Evolutionary conservation across 2,797 vertebrate genomes (phyloP).

Genomic region (Arnoldichthys spilopterus): DNA sequence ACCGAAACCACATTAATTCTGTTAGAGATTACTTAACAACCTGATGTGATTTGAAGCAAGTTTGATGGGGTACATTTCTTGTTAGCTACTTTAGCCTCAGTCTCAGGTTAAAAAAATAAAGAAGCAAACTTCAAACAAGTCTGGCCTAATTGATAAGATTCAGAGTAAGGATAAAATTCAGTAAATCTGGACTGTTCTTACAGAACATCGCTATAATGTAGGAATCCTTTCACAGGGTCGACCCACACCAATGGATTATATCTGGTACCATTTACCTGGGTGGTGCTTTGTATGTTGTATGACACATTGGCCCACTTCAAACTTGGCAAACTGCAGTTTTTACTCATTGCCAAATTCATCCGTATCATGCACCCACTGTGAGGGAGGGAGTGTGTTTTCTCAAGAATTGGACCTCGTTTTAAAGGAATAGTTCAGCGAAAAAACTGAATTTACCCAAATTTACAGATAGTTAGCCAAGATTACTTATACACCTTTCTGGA

Average conservation of each 20-base stretch:
- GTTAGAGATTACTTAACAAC: too few relatives aligned
- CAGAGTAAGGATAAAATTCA: background rate
- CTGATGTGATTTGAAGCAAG: too few relatives aligned
- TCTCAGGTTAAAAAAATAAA: background rate
- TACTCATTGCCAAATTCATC: background rate
- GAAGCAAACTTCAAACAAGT: background rate
- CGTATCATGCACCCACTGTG: background rate
- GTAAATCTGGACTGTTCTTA: background rate
- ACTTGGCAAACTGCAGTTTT: background rate
- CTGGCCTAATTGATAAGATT: background rate
- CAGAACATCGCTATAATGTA: background rate
- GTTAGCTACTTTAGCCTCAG: too few relatives aligned
- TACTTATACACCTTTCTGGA: too few relatives aligned
- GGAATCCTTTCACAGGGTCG: background rate
- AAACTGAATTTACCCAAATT: too few relatives aligned
- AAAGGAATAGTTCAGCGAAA: background rate
- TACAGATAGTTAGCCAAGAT: too few relatives aligned
- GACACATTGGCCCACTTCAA: background rate
- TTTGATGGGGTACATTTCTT: background rate
- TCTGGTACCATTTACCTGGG: background rate
- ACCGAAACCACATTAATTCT: too few relatives aligned
- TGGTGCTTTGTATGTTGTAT: background rate
- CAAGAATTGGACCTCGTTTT: slow-evolving; percentile 17
- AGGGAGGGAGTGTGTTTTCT: background rate
- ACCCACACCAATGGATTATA: background rate